Evolutionary conservation across 2,113 vertebrate genomes (phyloP), one percentile per base, ranked within the genome.

Genomic region (Dolichotis patagonum): DNA sequence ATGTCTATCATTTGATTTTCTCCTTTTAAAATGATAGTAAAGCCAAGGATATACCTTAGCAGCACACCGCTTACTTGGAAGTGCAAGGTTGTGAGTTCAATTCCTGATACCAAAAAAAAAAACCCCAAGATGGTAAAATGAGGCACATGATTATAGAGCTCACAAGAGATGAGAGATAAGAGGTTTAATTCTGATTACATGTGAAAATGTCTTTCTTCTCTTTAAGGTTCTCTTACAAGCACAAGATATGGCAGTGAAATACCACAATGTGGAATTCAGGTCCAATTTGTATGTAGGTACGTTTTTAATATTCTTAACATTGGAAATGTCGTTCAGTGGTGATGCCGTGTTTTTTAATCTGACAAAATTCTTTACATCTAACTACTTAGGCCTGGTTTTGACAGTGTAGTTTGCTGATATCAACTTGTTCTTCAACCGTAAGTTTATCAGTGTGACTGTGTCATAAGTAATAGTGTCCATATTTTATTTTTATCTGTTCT

Each of bases 261-360:
- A 99, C 58, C 98, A 99, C 98, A 99, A 99, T 2, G 99, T 99
- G 89, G 99, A 99, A 96, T 99, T 99, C 98, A 99, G 99, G 98
- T 99, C 99, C 92, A 99, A 99, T 98, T 98, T 99, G 94, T 98
- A 99, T 96, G 97, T 99, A 90, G 99, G 99, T 99, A 99, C 98
- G 98, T 97, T 78, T 96, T 60, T 94, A 63, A 43, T 60, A 71
- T 81, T 96, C 54, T 92, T 49, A 43, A 3, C 63, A 22, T 52
- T 91, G 43, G 90, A 95, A 94, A 56, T 43, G 6, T 94, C 56
- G 91, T 96, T 30, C 28, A 92, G 8, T 17, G 54, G 19, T 67
- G 20, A 89, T 89, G 46, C 2, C 0, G 16, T 60, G 58, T 94
- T 58, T 1, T 71, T 62, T 85, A 62, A 62, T 78, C 93, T 92